Base-by-base conservation (phyloP, 2,797 vertebrate species). In the Rhyacichthys aspro region DNA sequence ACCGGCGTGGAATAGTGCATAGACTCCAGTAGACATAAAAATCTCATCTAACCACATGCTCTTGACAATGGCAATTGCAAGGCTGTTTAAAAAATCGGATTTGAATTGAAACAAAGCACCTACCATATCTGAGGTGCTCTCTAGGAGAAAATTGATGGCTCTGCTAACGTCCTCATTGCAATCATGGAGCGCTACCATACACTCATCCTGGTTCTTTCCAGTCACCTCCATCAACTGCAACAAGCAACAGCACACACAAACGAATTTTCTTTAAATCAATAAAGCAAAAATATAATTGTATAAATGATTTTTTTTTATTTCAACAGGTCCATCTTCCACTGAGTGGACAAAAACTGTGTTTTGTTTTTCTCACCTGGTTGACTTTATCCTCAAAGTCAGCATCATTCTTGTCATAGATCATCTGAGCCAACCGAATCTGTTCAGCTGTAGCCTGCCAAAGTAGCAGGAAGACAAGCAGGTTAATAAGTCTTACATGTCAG, bases 321-420 rank as follows among this genome's bases (percentile, higher is more conserved):
- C 2, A 4, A 28, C 2, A 28, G 23, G 7, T 28, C 23, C 23
- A 28, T 3, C 23, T 28, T 28, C 23, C 7, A 28, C 23, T 28
- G 23, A 28, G 23, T 28, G 7, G 23, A 28, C 23, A 28, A 28
- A 28, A 28, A 28, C 3, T 28, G 23, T 28, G 4, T 6, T 28
- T 2, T 28, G 23, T 28, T 28, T 28, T 28, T 28, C 14, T 64
- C 89, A 96, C 98, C 94, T 98, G 96, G 89, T 98, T 97, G 81
- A 98, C 94, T 90, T 98, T 98, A 82, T 93, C 94, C 89, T 98
- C 96, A 91, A 98, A 99, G 86, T 98, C 96, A 58, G 93, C 84
- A 49, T 99, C 95, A 5, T 94, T 98, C 92, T 98, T 97, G 92
- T 98, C 96, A 0, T 95, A 97, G 85, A 98, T 98, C 93, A 99